Evolutionary conservation across 37 sponge, comb jelly and placozoan genomes (phyloP), one percentile per base, ranked within the genome.

Genomic region (Halichondria panicea): DNA sequence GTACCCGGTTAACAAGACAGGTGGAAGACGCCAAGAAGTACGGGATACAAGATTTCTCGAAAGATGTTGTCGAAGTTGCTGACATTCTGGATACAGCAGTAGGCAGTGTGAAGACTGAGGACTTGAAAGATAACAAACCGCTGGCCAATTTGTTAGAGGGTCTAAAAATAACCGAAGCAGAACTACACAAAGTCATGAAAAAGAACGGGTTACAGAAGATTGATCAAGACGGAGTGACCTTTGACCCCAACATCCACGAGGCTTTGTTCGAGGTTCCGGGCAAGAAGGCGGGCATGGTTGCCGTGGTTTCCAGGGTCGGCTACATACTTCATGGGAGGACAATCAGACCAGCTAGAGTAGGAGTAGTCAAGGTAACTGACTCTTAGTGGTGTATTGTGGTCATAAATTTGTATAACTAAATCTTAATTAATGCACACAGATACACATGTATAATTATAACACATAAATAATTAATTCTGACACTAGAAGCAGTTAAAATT

Each of bases 221-320:
- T 5, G 28, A 60, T 30, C 91, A 92, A 25, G 41, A 55, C 0
- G 94, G 92, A 6, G 93, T 95, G 63, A 63, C 57, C 11, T 98
- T 98, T 88, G 94, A 95, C 66, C 99, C 99, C 1, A 55, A 38
- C 11, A 67, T 88, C 40, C 99, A 98, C 62, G 99, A 98, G 72
- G 97, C 99, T 21, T 43, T 95, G 84, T 92, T 92, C 63, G 92
- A 95, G 81, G 80, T 97, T 21, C 80, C 81, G 24, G 96, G 93
- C 4, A 88, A 96, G 34, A 81, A 77, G 22, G 81, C 89, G 2
- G 99, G 99, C 0, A 90, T 87, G 0, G 74, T 98, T 15, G 86
- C 88, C 21, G 68, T 77, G 25, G 93, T 98, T 0, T 70, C 90
- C 5, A 80, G 71, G 55, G 57, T 75, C 30, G 99, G 99, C 7